Conservation (phyloP, 2,888 invertebrate species). For the Ariolimax columbianus region DNA sequence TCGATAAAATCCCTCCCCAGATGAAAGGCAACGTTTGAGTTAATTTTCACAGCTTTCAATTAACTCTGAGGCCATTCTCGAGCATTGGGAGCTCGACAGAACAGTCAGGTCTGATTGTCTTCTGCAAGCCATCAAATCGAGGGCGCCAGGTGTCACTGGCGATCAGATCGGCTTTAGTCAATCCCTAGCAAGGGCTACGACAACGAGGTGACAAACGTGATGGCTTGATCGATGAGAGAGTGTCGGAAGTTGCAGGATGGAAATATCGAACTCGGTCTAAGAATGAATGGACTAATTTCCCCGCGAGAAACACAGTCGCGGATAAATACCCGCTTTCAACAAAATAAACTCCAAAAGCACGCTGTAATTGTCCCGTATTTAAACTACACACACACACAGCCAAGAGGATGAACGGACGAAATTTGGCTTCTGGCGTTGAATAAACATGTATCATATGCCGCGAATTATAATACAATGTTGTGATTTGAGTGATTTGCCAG, state of each 20-base stretch:
- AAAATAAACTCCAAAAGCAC: slow-evolving; percentile 37
- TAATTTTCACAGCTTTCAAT: slow-evolving; percentile 56
- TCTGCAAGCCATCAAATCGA: slow-evolving; percentile 46
- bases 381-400: slow-evolving; percentile 27
- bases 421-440: slow-evolving; percentile 12
- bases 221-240: slow-evolving; percentile 24
- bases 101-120: slow-evolving; percentile 41
- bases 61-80: slow-evolving; percentile 50
- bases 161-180: slow-evolving; percentile 49
- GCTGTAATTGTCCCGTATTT: slow-evolving; percentile 44
- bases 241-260: slow-evolving; percentile 41
- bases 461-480: neutral
- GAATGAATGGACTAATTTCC: slow-evolving; percentile 43
- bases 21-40: slow-evolving; percentile 53
- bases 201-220: slow-evolving; percentile 30
- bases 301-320: slow-evolving; percentile 2
- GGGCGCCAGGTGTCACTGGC: slow-evolving; percentile 47
- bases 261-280: slow-evolving; percentile 31
- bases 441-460: slow-evolving; percentile 33
- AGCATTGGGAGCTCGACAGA: slow-evolving; percentile 26
- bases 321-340: slow-evolving; percentile 48
- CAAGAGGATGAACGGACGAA: slow-evolving; percentile 24
- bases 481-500: neutral
- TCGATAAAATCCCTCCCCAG: slow-evolving; percentile 25
- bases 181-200: slow-evolving; percentile 39